Evolutionary conservation across 2,888 invertebrate species (phyloP).

Genomic region (Machimus atricapillus): DNA sequence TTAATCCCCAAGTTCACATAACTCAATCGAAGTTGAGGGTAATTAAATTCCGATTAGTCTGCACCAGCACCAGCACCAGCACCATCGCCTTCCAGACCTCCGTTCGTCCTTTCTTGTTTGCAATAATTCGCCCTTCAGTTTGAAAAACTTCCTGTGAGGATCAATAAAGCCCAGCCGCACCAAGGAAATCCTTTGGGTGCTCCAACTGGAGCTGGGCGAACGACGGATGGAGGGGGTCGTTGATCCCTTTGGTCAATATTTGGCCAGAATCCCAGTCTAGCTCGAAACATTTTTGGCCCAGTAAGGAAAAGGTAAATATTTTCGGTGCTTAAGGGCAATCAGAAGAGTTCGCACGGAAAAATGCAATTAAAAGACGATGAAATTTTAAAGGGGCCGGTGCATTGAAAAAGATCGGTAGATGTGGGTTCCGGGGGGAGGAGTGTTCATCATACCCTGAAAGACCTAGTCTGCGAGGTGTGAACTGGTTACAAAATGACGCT

Average conservation of each 20-base stretch:
- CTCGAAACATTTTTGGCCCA: conserved; percentile 13
- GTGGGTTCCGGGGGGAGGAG: background rate
- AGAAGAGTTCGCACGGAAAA: background rate
- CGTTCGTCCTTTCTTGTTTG: background rate
- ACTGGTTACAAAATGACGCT: conserved; percentile 11
- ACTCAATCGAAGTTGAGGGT: conserved; percentile 7
- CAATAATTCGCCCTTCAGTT: conserved; percentile 3
- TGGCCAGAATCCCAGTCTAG: background rate
- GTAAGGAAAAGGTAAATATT: conserved; percentile 5
- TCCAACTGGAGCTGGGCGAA: background rate
- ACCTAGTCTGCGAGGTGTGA: background rate
- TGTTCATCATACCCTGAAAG: background rate
- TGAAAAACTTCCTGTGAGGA: background rate
- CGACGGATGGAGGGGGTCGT: background rate
- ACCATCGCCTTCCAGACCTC: background rate
- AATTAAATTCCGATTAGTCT: conserved; percentile 21
- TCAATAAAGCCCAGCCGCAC: background rate
- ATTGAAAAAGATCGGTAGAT: background rate
- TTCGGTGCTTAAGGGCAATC: background rate
- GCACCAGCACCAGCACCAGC: background rate
- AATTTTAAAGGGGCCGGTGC: background rate
- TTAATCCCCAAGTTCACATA: conserved; percentile 23
- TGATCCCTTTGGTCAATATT: conserved; percentile 25
- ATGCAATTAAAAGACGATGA: background rate
- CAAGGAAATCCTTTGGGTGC: background rate